Evolutionary conservation across 2,113 vertebrate species (phyloP), one percentile per base, ranked within the genome.

Genomic region (Planiliza haematocheilus): DNA sequence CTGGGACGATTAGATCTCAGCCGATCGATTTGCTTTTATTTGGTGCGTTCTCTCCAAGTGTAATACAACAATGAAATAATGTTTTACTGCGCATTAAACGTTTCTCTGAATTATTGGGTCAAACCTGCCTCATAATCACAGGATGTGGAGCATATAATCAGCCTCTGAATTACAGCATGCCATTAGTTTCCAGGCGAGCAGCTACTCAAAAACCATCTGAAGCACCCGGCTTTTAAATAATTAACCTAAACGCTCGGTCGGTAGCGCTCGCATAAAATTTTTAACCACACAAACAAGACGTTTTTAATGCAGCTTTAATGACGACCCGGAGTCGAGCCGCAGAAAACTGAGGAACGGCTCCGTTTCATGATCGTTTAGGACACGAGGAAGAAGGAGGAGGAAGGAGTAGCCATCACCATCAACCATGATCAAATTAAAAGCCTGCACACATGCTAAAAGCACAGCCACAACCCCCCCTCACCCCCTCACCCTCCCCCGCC

Each of bases 371-470:
- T 36, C 37, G 52, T 62, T 39, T n/a, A n/a, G n/a, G n/a, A n/a
- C n/a, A n/a, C n/a, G n/a, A n/a, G n/a, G n/a, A n/a, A n/a, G n/a
- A n/a, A n/a, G n/a, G n/a, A n/a, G n/a, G n/a, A n/a, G n/a, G n/a
- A n/a, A n/a, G n/a, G n/a, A n/a, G n/a, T n/a, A n/a, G n/a, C n/a
- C n/a, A n/a, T n/a, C n/a, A n/a, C n/a, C n/a, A n/a, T n/a, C n/a
- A n/a, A n/a, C n/a, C n/a, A n/a, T n/a, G n/a, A n/a, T n/a, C n/a
- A n/a, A n/a, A n/a, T n/a, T n/a, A n/a, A n/a, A n/a, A n/a, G n/a
- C n/a, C n/a, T n/a, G n/a, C 38, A 17, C 36, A 48, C 56, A 39
- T 17, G 11, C 46, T 59, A 67, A 53, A 86, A 66, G 49, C 64
- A 77, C 30, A 30, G n/a, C 8, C 30, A 70, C 83, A 50, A 24